These are phyloP conservation scores for Nomia melanderi DNA, from an alignment of 1,140 invertebrate species.

Conservation along the genomic window DNA sequence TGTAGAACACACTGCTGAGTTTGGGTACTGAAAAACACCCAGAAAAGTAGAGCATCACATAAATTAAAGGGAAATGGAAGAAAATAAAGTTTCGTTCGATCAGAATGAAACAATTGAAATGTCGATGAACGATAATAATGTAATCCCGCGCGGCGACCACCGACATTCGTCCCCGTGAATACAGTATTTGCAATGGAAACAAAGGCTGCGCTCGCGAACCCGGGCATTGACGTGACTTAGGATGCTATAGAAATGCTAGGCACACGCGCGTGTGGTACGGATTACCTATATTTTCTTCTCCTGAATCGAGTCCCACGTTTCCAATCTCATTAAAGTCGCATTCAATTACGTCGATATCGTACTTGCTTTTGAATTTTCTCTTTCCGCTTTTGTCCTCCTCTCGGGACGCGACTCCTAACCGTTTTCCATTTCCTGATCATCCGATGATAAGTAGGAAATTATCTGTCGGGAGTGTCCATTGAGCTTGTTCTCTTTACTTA, in stretches of 20 bases:
- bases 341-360: slow-evolving; percentile 21
- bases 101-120: slow-evolving; percentile 1
- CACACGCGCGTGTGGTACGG: background rate
- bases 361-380: slow-evolving; percentile 1
- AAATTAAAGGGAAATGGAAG: background rate
- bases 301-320: slow-evolving; percentile 23
- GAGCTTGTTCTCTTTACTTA: background rate
- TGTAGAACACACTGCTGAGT: too few species aligned
- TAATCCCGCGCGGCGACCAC: background rate
- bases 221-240: background rate
- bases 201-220: background rate
- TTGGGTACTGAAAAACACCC: too few species aligned
- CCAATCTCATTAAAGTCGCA: slow-evolving; percentile 41
- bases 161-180: background rate
- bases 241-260: slow-evolving; percentile 29
- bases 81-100: background rate
- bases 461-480: background rate
- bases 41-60: background rate
- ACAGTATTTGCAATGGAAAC: background rate
- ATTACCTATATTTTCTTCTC: slow-evolving; percentile 28
- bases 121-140: background rate
- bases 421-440: background rate
- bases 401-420: too few species aligned
- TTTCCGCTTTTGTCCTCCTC: background rate
- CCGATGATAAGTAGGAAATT: background rate